Evolutionary conservation across 2,113 vertebrate species (phyloP).

Genomic region (Morone chrysops): DNA sequence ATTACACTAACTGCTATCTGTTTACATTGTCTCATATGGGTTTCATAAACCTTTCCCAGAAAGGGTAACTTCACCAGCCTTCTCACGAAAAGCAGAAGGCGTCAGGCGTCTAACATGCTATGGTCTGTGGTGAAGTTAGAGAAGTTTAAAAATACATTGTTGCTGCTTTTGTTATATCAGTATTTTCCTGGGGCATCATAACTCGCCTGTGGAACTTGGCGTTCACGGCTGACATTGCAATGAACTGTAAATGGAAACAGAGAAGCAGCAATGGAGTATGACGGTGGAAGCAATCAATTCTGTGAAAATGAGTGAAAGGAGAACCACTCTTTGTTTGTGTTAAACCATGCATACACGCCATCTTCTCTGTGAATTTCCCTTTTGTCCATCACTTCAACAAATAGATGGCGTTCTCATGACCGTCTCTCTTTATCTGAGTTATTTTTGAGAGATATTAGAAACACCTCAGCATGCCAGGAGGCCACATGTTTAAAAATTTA

Average conservation of each 20-base stretch:
- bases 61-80: not conserved
- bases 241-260: not conserved
- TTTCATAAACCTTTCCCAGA: not conserved
- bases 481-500: not conserved
- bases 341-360: accelerated
- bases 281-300: not conserved
- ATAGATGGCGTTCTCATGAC: not conserved
- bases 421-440: not conserved
- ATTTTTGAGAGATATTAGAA: not conserved
- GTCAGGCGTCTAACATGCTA: not conserved
- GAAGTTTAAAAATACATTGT: not conserved
- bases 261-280: slow-evolving; percentile 2
- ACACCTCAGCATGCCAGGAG: not conserved
- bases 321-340: not conserved
- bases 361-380: not conserved
- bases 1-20: slow-evolving; percentile 1
- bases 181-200: not conserved
- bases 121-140: slow-evolving; percentile 13
- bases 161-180: slow-evolving; percentile 11
- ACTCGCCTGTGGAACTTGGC: not conserved
- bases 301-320: slow-evolving; percentile 8
- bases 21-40: not conserved
- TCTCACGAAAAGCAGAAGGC: not conserved
- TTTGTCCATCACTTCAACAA: slow-evolving; percentile 39
- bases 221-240: not conserved